phyloP scores from a whole-genome alignment of 2,888 invertebrate species.

The Elysia crispata region DNA sequence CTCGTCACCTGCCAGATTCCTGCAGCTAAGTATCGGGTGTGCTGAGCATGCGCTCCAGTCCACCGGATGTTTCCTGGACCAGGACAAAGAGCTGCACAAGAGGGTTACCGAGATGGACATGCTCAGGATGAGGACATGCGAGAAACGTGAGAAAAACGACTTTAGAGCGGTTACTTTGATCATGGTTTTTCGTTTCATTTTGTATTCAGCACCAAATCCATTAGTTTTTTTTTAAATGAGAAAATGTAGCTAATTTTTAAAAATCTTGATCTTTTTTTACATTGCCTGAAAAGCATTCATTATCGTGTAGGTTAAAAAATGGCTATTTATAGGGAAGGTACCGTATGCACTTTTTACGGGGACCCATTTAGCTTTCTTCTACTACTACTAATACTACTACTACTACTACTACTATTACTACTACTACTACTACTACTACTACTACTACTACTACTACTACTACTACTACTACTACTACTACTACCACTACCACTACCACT shows the following conservation, averaged over 20 bases:
- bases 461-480: neutral
- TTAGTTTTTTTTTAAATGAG: no score
- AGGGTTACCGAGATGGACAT: slow-evolving; percentile 17
- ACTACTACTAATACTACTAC: no score
- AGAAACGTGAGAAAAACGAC: neutral
- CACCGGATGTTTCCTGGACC: slow-evolving; percentile 23
- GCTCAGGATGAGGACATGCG: slow-evolving; percentile 28
- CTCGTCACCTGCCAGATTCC: slow-evolving; percentile 28
- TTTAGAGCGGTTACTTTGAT: no score
- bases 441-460: neutral
- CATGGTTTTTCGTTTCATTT: no score
- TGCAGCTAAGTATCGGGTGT: slow-evolving; percentile 43
- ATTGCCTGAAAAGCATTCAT: no score
- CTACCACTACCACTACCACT: slow-evolving; percentile 30
- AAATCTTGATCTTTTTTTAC: no score
- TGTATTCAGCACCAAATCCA: no score
- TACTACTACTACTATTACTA: neutral
- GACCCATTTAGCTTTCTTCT: no score
- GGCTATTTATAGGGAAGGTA: no score
- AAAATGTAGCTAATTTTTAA: no score
- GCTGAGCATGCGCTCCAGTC: slow-evolving; percentile 44
- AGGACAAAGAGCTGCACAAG: neutral
- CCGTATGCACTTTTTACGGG: no score
- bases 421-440: slow-evolving; percentile 6
- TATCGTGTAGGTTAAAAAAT: no score